Conservation (phyloP, 1,140 invertebrate genomes). For the Lamellibrachia luymesi region DNA sequence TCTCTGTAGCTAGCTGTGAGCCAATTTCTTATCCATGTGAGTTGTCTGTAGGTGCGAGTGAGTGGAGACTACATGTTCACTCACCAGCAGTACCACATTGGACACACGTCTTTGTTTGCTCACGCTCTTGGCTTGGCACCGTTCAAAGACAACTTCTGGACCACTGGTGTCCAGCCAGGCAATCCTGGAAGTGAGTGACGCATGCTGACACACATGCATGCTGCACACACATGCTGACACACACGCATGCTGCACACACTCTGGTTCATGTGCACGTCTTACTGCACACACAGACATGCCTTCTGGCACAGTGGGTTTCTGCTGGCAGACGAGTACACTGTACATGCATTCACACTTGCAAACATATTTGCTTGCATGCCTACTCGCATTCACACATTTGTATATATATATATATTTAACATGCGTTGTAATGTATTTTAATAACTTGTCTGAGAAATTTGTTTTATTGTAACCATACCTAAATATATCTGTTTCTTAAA, state of each 20-base stretch:
- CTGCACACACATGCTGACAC: background rate
- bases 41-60: slow-evolving; percentile 36
- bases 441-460: too few relatives aligned
- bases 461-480: too few relatives aligned
- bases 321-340: too few relatives aligned
- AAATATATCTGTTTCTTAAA: too few relatives aligned
- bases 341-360: too few relatives aligned
- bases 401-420: background rate
- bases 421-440: too few relatives aligned
- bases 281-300: too few relatives aligned
- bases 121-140: slow-evolving; percentile 45
- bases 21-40: background rate
- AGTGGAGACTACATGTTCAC: slow-evolving; percentile 40
- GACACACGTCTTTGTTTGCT: slow-evolving; percentile 45
- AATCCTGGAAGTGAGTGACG: slow-evolving; percentile 31
- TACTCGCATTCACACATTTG: background rate
- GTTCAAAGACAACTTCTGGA: slow-evolving; percentile 53
- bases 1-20: too few relatives aligned
- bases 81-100: slow-evolving; percentile 45
- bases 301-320: too few relatives aligned
- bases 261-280: background rate
- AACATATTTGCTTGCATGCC: background rate
- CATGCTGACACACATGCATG: background rate
- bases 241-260: background rate
- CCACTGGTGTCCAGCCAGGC: slow-evolving; percentile 41